Evolutionary conservation across 2,888 invertebrate species (phyloP), one percentile per base, ranked within the genome.

Genomic region (Drosophila aldrichi): DNA sequence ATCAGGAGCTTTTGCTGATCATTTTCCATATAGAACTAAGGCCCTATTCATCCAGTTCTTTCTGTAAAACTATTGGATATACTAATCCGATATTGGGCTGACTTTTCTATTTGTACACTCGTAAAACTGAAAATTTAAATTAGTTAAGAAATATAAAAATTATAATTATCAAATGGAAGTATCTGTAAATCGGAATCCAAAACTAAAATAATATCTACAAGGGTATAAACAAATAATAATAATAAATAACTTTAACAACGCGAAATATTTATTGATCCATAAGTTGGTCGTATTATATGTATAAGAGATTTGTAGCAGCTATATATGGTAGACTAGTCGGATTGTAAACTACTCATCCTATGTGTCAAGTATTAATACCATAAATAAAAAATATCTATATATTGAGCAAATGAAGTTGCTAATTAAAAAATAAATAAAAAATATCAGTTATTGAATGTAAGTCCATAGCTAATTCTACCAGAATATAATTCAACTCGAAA

Each of bases 301-400:
- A 68, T 71, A 60, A 64, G 69, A 55, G 70, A 79, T 79, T 81
- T 85, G 64, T 87, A 82, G 73, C 59, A 60, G 61, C 65, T 78
- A 65, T 80, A 70, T 54, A 64, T 56, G 66, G 48, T 68, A 77
- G 69, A 55, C 48, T 69, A 84, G 67, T 77, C 74, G 69, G 74
- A 84, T 71, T 82, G 80, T 84, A 80, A 77, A 72, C 85, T 77
- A 72, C 49, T 67, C 60, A 68, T 59, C 69, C 61, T 67, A 69
- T 61, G 79, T 79, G 79, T 82, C 82, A 68, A 77, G 61, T 70
- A 73, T 68, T 70, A 69, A 79, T 67, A 68, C 70, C 67, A 65
- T 68, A 59, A 48, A 64, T 48, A 32, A 55, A 59, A 32, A 55
- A 59, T 48, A 68, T 66, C 14, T 63, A 49, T 66, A 49, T 66